These are phyloP conservation scores for Parotocinclus haroldoi DNA, from an alignment of 2,797 vertebrate species.

Conservation along the genomic window DNA sequence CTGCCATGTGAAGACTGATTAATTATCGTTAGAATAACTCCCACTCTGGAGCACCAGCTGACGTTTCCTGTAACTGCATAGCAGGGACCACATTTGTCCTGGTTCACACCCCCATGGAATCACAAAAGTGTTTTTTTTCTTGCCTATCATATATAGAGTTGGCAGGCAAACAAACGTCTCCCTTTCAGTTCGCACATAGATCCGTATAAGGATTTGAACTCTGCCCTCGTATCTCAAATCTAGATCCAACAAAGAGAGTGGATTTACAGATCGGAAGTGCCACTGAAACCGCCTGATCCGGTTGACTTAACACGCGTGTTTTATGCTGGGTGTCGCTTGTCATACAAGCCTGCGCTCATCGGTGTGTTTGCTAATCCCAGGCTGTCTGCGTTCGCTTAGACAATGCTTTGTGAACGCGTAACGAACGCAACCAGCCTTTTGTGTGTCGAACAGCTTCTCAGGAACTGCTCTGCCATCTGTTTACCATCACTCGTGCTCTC, in stretches of 20 bases:
- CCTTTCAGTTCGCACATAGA: too few relatives aligned
- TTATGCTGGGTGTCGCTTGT: constrained; percentile 41
- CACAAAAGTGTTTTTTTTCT: too few relatives aligned
- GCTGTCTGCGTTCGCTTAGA: constrained; percentile 40
- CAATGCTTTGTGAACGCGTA: constrained; percentile 38
- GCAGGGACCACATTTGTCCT: too few relatives aligned
- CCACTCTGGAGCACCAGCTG: too few relatives aligned
- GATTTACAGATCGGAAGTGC: constrained; percentile 28
- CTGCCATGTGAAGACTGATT: too few relatives aligned
- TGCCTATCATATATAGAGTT: too few relatives aligned
- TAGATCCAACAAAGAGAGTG: not conserved
- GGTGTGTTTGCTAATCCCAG: constrained; percentile 36
- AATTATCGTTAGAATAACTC: too few relatives aligned
- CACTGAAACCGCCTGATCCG: constrained; percentile 35
- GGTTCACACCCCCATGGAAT: too few relatives aligned
- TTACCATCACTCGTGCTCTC: constrained; percentile 40
- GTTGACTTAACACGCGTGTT: constrained; percentile 41
- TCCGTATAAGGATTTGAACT: too few relatives aligned
- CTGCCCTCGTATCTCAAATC: not conserved
- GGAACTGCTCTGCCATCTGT: constrained; percentile 71
- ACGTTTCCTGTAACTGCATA: too few relatives aligned
- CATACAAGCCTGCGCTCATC: constrained; percentile 35
- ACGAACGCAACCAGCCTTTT: constrained; percentile 43
- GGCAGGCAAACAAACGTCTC: too few relatives aligned
- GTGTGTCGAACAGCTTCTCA: constrained; percentile 41